These are phyloP conservation scores for Clusia tigrina DNA, from an alignment of 2,888 invertebrate genomes.

Conservation along the genomic window DNA sequence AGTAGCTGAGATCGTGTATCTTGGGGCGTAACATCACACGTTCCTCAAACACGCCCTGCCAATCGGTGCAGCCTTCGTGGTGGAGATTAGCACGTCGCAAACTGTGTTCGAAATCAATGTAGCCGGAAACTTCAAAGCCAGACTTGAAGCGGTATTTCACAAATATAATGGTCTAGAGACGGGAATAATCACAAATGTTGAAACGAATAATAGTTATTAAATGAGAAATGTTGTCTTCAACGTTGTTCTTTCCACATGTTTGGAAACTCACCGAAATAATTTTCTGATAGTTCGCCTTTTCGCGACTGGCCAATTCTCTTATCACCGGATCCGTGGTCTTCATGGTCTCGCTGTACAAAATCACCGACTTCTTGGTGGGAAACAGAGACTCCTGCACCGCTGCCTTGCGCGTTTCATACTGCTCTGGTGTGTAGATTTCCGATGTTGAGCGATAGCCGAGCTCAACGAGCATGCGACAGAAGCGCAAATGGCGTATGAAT, in stretches of 20 bases:
- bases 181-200: slow-evolving; percentile 10
- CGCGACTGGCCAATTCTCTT: slow-evolving; percentile 75
- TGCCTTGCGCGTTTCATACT: slow-evolving; percentile 70
- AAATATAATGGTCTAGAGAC: slow-evolving; percentile 79
- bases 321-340: slow-evolving; percentile 70
- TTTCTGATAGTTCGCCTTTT: slow-evolving; percentile 77
- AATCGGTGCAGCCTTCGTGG: slow-evolving; percentile 67
- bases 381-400: slow-evolving; percentile 70
- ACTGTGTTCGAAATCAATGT: slow-evolving; percentile 75
- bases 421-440: slow-evolving; percentile 71
- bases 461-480: slow-evolving; percentile 76
- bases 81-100: slow-evolving; percentile 43
- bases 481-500: slow-evolving; percentile 75
- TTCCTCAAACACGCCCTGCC: slow-evolving; percentile 76
- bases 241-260: too few species aligned
- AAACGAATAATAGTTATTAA: slow-evolving; percentile 11
- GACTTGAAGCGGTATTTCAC: slow-evolving; percentile 73
- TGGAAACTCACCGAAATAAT: slow-evolving; percentile 73
- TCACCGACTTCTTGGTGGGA: slow-evolving; percentile 70
- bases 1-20: slow-evolving; percentile 73
- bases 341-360: slow-evolving; percentile 70
- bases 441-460: slow-evolving; percentile 77
- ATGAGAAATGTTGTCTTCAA: not conserved
- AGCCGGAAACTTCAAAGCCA: slow-evolving; percentile 84
- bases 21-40: slow-evolving; percentile 73